Evolutionary conservation across 2,888 invertebrate species (phyloP), one percentile per base, ranked within the genome.

Genomic region (Diadegma fenestrale): DNA sequence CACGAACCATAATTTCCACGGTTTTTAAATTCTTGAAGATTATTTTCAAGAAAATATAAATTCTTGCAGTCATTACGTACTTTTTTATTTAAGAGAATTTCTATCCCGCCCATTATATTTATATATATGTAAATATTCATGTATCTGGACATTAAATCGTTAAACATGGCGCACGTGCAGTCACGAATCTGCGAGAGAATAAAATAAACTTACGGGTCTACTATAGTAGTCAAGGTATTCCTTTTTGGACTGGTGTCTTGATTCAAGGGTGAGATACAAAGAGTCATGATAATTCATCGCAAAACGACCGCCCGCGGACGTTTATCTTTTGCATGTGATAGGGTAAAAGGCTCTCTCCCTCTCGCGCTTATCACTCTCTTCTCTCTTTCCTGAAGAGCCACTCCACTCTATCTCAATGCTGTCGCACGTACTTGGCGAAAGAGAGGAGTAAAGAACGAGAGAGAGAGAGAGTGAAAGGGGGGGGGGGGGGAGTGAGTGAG

Each of bases 221-320:
- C 84, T 43, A 43, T 43, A 43, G 33, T 82, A 88, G 87, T 79
- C 72, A 86, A 83, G 71, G 84, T 86, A 88, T 87, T 88, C 81
- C 85, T 86, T 78, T 82, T 66, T 64, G 79, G 71, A 22, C 75
- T 86, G 88, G 87, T 88, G 90, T 88, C 88, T 89, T 87, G 90
- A 89, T 90, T 88, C 85, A 88, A 85, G 82, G 86, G 85, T 81
- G 86, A 88, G 89, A 89, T 89, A 88, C 86, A 87, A 88, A 75
- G 82, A 89, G 88, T 87, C 88, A 89, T 85, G 89, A 90, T 91
- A 91, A 91, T 88, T 91, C 91, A 90, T 91, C 89, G 88, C 86
- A 88, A 87, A 89, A 91, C 90, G 91, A 90, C 91, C 91, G 90
- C 90, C 91, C 89, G 90, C 87, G 89, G 91, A 91, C 91, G 89